Base-by-base conservation (phyloP, 2,113 vertebrate species). In the Dipodomys merriami region DNA sequence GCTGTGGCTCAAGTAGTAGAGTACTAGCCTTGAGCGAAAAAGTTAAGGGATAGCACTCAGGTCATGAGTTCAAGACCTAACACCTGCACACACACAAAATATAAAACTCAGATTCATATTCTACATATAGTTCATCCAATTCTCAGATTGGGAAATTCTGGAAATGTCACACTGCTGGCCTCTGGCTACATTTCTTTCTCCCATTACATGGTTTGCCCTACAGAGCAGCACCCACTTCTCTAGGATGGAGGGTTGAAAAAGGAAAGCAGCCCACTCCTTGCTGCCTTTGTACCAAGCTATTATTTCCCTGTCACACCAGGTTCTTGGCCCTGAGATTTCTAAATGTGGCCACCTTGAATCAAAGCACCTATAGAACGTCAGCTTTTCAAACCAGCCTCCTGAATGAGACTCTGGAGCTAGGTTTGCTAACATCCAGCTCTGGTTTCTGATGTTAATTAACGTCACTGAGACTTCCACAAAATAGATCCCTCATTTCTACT, bases 261-360 rank as follows among this genome's bases (percentile, higher is more conserved):
- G 62, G 16, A 71, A 74, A 44, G 53, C 7, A 57, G 30, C 64
- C 57, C 53, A 2, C 67, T 78, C 0, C 1, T 39, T 39, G 53
- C 60, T 39, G 35, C 12, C 87, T 64, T 7, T 46, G 44, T 25
- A 20, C 68, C 29, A 18, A 13, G 60, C 53, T n/a, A 46, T 49
- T 72, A 16, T 83, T 83, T 91, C 65, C 7, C 87, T 10, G 3
- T 16, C 23, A 46, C 29, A 65, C 72, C 86, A 16, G 7, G 25
- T 71, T 86, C 44, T 83, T 88, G 60, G 83, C 83, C 77, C 81
- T 65, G 80, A 73, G 57, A 86, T 33, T 92, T 86, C 29, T 23
- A 90, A 82, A 95, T 5, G 69, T 94, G 91, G 89, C 94, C 88
- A 78, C 92, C 93, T 96, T 87, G 81, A 94, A 71, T 78, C 89